phyloP scores from a whole-genome alignment of 2,113 vertebrate genomes.

The Halichoeres trimaculatus region DNA sequence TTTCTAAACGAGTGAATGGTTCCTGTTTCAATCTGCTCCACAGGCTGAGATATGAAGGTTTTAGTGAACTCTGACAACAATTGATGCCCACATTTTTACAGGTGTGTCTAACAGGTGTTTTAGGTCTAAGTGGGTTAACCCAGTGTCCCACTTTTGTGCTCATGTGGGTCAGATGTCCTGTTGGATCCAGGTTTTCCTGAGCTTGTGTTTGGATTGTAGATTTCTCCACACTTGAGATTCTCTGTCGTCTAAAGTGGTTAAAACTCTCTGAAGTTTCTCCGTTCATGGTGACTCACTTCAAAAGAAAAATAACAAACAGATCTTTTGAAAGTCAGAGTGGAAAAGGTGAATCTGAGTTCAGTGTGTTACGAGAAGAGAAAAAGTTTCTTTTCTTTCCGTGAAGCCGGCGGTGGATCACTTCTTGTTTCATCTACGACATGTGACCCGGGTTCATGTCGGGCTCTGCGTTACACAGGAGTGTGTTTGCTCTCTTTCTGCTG shows the following conservation, averaged over 20 bases:
- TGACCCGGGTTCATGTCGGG: slow-evolving; percentile 3
- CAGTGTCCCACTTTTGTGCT: not conserved
- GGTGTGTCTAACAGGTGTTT: too few relatives aligned
- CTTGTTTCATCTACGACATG: not conserved
- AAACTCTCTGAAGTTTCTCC: not conserved
- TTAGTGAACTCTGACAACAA: too few relatives aligned
- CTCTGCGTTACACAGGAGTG: not conserved
- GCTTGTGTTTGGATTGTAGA: too few relatives aligned
- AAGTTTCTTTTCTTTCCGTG: not conserved
- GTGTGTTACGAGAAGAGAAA: too few relatives aligned
- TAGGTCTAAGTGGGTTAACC: too few relatives aligned
- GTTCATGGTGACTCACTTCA: not conserved
- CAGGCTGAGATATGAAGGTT: too few relatives aligned
- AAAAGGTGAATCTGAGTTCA: too few relatives aligned
- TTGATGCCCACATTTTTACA: too few relatives aligned
- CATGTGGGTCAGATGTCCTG: not conserved
- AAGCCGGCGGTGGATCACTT: not conserved
- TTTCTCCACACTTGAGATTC: too few relatives aligned
- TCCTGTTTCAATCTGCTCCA: too few relatives aligned
- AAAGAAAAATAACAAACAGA: slow-evolving; percentile 7
- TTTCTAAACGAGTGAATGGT: too few relatives aligned
- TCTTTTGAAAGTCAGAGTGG: too few relatives aligned
- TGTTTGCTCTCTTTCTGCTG: not conserved
- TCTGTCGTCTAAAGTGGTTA: not conserved
- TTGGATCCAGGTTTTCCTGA: not conserved